Evolutionary conservation across 92 coral and sea anemone species (phyloP), one percentile per base, ranked within the genome.

Genomic region (Porites rus): DNA sequence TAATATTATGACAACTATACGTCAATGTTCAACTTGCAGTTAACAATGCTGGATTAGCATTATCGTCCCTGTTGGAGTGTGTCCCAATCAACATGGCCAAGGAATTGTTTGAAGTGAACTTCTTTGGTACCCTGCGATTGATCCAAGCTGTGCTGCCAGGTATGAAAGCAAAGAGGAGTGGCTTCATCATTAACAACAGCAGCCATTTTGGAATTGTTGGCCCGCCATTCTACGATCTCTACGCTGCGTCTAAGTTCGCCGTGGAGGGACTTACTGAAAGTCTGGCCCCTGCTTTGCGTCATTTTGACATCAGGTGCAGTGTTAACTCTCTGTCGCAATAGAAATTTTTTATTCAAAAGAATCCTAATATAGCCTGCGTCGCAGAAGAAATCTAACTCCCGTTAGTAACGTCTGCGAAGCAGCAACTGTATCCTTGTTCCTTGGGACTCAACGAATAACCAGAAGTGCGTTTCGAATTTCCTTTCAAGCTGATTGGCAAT

Each of bases 191-290:
- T 6, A 88, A 92, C 59, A 92, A 94, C 78, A 87, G 98, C 69
- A 88, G 94, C 78, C 86, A 84, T 28, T 86, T 56, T 60, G 98
- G 96, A 10, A 63, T 96, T 52, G 66, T 68, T 12, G 98, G 96
- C 14, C 46, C 72, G 4, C 98, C 98, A 4, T 91, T 87, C 16
- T 68, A 73, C 1, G 96, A 92, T 54, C 65, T 87, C 19, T 94
- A 94, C 89, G 74, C 92, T 51, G 88, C 98, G 10, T 73, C 98
- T 7, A 96, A 96, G 92, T 96, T 94, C 73, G 98, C 98, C 11
- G 53, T 96, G 7, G 95, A 92, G 63, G 98, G 98, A 10, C 88
- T 89, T 25, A 91, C 93, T 18, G 98, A 96, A 76, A 78, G 93
- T n/a, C 21, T 92, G 21, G 98, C 98, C 8, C 90, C 96, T 8